These are phyloP conservation scores for Nestor notabilis DNA, from an alignment of 2,113 vertebrate species.

Conservation along the genomic window DNA sequence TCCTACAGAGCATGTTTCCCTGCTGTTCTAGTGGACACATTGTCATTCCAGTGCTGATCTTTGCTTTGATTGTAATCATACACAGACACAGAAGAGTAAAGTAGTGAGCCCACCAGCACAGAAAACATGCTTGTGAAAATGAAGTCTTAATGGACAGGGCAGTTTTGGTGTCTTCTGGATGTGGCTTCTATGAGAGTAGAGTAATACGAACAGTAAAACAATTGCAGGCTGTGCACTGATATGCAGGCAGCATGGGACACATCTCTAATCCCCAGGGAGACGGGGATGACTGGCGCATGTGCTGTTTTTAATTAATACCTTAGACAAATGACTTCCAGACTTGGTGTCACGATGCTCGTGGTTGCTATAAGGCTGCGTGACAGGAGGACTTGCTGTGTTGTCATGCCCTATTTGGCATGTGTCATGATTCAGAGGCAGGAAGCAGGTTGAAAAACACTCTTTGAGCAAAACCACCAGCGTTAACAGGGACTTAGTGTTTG, in stretches of 20 bases:
- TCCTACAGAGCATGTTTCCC: not conserved
- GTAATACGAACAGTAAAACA: not conserved
- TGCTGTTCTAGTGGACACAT: not conserved
- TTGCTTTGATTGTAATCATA: not conserved
- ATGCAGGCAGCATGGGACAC: not conserved
- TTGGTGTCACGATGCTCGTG: rapidly evolving
- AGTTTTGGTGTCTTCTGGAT: not conserved
- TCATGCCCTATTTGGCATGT: not conserved
- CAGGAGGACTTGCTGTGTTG: not conserved
- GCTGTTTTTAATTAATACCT: not conserved
- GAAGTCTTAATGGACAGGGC: not conserved
- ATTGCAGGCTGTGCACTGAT: not conserved
- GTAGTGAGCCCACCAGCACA: not conserved
- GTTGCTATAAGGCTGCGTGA: not conserved
- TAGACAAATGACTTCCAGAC: not conserved
- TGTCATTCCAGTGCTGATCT: not conserved
- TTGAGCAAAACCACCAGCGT: not conserved
- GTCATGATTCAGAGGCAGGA: not conserved
- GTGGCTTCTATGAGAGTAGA: not conserved
- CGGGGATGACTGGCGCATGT: not conserved
- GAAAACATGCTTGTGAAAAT: not conserved
- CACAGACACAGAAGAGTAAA: not conserved
- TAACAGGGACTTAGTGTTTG: not conserved
- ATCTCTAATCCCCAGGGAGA: not conserved
- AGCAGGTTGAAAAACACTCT: not conserved